Percentiles rank a stretch among this genome's conserved stretches.
These are phyloP conservation scores for Malacosoma neustria DNA, from an alignment of 2,888 invertebrate species.

Conservation along the genomic window DNA sequence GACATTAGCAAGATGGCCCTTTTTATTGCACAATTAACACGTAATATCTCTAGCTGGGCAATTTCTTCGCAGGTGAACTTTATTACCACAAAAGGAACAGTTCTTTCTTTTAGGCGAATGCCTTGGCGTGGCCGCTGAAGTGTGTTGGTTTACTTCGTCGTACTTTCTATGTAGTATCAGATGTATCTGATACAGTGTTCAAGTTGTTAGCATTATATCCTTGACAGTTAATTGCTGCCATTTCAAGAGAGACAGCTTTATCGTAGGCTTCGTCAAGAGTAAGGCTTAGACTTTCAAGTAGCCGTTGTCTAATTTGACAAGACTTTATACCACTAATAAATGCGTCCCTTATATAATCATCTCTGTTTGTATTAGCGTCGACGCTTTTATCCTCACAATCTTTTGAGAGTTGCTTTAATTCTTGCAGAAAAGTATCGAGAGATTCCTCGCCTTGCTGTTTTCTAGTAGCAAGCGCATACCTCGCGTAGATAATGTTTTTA, in stretches of 20 bases:
- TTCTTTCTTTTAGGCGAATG: no score
- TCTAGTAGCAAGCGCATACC: not conserved
- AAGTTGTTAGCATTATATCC: no score
- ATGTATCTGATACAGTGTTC: not conserved
- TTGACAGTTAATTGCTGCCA: not conserved
- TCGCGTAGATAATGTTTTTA: not conserved
- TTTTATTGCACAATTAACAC: no score
- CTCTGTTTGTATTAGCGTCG: not conserved
- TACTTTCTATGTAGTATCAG: not conserved
- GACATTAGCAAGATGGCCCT: no score
- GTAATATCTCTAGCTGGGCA: no score
- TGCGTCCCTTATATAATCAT: not conserved
- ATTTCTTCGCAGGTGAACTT: no score
- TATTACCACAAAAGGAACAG: no score
- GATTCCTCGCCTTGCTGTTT: conserved; percentile 2
- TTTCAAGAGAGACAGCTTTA: not conserved
- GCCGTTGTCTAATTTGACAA: not conserved
- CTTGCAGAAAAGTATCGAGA: conserved; percentile 15
- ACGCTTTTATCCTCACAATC: conserved; percentile 8
- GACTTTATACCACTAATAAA: not conserved
- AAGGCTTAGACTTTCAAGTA: not conserved
- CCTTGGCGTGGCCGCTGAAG: no score
- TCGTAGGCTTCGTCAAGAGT: not conserved
- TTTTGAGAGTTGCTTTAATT: not conserved
- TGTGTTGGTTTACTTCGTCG: no score